Conservation (phyloP, 2,888 invertebrate species). For the Graphium colonna region DNA sequence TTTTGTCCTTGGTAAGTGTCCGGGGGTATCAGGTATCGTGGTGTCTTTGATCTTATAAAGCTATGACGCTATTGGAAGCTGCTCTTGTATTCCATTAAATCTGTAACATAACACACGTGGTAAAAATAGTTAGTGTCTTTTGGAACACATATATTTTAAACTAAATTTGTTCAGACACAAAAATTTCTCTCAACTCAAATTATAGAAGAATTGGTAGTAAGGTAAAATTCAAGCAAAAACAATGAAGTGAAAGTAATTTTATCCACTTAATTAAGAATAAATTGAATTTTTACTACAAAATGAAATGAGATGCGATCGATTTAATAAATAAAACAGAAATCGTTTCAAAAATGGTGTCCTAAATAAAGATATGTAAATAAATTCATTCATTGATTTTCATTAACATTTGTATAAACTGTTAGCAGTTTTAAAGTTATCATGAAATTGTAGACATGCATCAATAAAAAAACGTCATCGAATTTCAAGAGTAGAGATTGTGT, state of each 20-base stretch:
- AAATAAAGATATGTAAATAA: neutral
- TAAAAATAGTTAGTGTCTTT: no score
- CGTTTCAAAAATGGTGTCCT: neutral
- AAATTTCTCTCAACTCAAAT: no score
- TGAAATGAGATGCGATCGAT: neutral
- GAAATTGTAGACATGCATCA: constrained; percentile 1
- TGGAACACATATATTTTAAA: neutral
- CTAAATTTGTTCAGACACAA: no score
- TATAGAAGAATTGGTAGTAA: no score
- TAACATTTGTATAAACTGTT: constrained; percentile 1
- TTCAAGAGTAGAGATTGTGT: no score
- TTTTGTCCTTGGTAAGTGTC: neutral
- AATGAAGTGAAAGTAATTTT: no score
- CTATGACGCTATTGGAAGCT: neutral
- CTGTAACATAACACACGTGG: no score
- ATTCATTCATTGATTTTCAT: constrained; percentile 11
- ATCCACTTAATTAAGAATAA: no score
- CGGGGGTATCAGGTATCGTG: constrained; percentile 2
- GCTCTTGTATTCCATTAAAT: neutral
- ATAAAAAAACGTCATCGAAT: no score
- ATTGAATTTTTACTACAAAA: neutral
- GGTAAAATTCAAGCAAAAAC: no score
- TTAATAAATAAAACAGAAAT: neutral
- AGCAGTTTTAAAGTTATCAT: neutral
- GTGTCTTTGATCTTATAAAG: constrained; percentile 13